phyloP scores from a whole-genome alignment of 2,888 invertebrate species.

The Apeira syringaria region DNA sequence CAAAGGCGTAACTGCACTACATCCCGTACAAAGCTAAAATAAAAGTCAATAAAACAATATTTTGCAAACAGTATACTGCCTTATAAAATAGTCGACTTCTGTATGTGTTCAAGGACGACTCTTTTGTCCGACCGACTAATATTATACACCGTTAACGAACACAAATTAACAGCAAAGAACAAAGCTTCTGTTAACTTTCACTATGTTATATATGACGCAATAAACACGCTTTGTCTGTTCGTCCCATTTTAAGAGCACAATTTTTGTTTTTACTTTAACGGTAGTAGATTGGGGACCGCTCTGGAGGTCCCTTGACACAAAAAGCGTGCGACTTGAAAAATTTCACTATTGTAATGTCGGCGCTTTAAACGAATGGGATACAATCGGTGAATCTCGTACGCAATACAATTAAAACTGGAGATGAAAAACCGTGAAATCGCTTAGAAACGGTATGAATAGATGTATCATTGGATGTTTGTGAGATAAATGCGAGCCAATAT shows the following conservation, averaged over 20 bases:
- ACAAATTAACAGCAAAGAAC: constrained; percentile 41
- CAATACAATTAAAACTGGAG: constrained; percentile 61
- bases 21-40: constrained; percentile 34
- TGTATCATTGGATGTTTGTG: constrained; percentile 64
- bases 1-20: constrained; percentile 32
- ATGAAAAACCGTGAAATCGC: constrained; percentile 70
- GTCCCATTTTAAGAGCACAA: constrained; percentile 51
- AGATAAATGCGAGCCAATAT: constrained; percentile 73
- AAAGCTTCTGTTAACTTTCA: constrained; percentile 70
- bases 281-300: constrained; percentile 58
- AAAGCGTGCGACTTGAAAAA: constrained; percentile 65
- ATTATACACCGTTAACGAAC: constrained; percentile 69
- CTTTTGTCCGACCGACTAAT: constrained; percentile 54
- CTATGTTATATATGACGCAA: constrained; percentile 76
- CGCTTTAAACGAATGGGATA: constrained; percentile 52
- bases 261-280: constrained; percentile 74
- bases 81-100: constrained; percentile 64
- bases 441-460: constrained; percentile 63
- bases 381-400: constrained; percentile 52
- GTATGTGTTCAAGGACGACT: constrained; percentile 62
- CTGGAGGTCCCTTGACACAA: constrained; percentile 64
- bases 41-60: constrained; percentile 44
- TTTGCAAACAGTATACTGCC: constrained; percentile 67
- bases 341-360: constrained; percentile 60
- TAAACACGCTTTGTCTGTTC: constrained; percentile 63